Evolutionary conservation across 2,113 vertebrate genomes (phyloP).

Genomic region (Pluvianellus socialis): DNA sequence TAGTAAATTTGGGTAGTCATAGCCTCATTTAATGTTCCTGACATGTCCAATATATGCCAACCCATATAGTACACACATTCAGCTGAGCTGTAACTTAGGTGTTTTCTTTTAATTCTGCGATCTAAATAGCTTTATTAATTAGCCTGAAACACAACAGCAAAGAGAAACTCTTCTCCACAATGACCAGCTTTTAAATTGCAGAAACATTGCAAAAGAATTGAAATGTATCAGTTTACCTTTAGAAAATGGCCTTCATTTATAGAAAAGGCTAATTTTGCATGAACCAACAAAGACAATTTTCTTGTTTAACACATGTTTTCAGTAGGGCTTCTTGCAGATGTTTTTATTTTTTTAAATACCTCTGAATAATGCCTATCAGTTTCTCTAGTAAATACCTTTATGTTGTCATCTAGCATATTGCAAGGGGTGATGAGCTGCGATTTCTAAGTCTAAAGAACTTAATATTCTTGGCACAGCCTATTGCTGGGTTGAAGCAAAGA

Average conservation of each 20-base stretch:
- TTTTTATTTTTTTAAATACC: neutral
- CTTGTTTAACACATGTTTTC: neutral
- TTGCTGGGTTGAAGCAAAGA: constrained; percentile 27
- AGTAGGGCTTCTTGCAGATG: neutral
- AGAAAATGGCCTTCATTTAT: neutral
- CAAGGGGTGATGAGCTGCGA: constrained; percentile 1
- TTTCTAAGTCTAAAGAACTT: constrained; percentile 43
- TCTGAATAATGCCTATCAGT: neutral
- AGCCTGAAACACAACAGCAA: neutral
- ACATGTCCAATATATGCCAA: neutral
- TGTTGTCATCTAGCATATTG: neutral
- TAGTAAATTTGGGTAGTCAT: neutral
- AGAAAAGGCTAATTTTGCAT: neutral
- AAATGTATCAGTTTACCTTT: neutral
- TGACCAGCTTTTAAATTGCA: neutral
- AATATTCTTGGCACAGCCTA: constrained; percentile 1
- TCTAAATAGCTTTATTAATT: neutral
- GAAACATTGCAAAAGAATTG: neutral
- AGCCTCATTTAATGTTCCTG: neutral
- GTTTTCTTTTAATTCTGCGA: neutral
- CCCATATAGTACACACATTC: neutral
- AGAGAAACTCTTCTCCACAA: neutral
- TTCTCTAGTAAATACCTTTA: neutral
- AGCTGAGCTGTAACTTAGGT: neutral
- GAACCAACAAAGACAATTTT: neutral